Conservation (phyloP, 2,797 vertebrate species). For the Meda fulgida region DNA sequence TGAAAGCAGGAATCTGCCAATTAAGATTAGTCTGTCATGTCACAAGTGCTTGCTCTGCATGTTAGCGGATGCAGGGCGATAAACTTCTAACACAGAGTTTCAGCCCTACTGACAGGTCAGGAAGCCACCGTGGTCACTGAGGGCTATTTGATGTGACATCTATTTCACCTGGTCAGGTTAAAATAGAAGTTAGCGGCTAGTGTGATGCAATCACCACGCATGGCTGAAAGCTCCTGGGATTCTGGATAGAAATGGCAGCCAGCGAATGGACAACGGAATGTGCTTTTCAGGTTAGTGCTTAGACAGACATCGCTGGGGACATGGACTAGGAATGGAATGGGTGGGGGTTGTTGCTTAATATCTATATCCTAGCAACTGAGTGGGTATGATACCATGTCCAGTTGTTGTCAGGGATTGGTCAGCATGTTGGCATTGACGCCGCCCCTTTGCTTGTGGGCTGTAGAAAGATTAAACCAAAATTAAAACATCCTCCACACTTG, state of each 20-base stretch:
- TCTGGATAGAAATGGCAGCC: conserved; percentile 68
- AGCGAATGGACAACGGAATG: conserved; percentile 61
- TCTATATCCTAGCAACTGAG: conserved; percentile 88
- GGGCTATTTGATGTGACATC: conserved; percentile 45
- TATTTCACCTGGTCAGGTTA: conserved; percentile 42
- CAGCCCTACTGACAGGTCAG: conserved; percentile 48
- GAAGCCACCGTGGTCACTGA: conserved; percentile 32
- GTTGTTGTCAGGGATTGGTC: conserved; percentile 88
- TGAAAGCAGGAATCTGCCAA: background rate
- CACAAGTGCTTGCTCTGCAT: conserved; percentile 6
- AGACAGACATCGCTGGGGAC: conserved; percentile 52
- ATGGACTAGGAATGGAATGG: conserved; percentile 52
- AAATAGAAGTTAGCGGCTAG: conserved; percentile 33
- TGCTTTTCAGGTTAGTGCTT: conserved; percentile 67
- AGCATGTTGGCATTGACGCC: conserved; percentile 77
- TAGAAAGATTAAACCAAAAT: conserved; percentile 86
- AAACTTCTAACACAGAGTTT: conserved; percentile 41
- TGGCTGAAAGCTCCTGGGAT: conserved; percentile 57
- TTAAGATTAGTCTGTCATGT: conserved; percentile 29
- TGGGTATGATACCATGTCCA: conserved; percentile 80
- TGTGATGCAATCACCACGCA: conserved; percentile 65
- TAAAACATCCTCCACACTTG: conserved; percentile 80
- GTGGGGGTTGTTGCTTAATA: conserved; percentile 83
- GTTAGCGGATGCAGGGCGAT: conserved; percentile 23
- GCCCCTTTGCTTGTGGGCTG: conserved; percentile 81